Base-by-base conservation (phyloP, 2,797 vertebrate genomes). In the Nyctalus aviator region DNA sequence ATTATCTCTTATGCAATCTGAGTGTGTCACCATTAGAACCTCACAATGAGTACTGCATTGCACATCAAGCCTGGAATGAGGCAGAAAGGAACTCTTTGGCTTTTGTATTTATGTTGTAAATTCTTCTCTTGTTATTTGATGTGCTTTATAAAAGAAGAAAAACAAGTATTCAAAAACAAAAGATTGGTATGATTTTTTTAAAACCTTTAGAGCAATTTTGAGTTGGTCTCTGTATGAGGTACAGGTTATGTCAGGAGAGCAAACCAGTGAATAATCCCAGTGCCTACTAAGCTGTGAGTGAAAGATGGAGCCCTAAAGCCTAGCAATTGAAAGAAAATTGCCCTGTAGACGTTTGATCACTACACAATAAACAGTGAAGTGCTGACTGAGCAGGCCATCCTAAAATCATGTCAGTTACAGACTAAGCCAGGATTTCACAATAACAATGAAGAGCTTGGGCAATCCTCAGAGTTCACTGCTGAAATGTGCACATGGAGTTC, bases 121-220 rank as follows among this genome's bases (percentile, higher is more conserved):
- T 76, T 75, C 9, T 72, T 75, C 14, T 87, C 77, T 64, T 78
- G 76, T 35, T 86, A 77, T 21, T 69, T 20, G 82, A 79, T 37
- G 2, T 8, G 84, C 88, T 87, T 84, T 6, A 76, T 48, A 37
- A 76, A 82, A 86, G 32, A 62, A 69, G 23, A 79, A 76, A 92
- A 85, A 57, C 12, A 55, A 41, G 50, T 37, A 79, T 32, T 25
- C 55, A 41, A 59, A 85, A 68, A 78, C 46, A 81, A 25, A 78
- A 85, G 27, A 68, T 17, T 15, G 27, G 30, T 41, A 84, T 55
- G 48, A 73, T 66, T 93, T 83, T 23, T 93, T 87, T 64, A 8
- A 25, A 78, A 35, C 9, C 10, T 57, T 71, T 44, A 83, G 64
- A 83, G 64, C 62, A 82, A 57, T 21, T 13, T 83, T 77, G 32